These are phyloP conservation scores for Carposina sasakii DNA, from an alignment of 1,140 invertebrate genomes.

Conservation along the genomic window DNA sequence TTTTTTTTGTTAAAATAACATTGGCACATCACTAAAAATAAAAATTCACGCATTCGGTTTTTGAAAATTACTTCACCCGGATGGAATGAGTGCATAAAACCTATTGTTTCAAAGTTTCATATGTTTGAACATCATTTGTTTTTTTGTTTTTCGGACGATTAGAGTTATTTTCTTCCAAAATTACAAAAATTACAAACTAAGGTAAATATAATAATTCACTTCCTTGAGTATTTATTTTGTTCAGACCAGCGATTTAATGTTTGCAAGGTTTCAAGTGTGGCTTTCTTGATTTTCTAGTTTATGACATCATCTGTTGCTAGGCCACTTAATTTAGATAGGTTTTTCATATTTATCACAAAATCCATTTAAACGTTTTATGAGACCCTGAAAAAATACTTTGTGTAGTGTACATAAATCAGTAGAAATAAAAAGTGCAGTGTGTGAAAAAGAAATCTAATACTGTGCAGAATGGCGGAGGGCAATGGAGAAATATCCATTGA, in stretches of 20 bases:
- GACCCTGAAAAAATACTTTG: too few species aligned
- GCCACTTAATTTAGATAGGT: too few species aligned
- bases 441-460: constrained; percentile 59
- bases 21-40: constrained; percentile 63
- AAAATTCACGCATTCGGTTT: constrained; percentile 65
- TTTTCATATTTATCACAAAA: too few species aligned
- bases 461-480: constrained; percentile 88
- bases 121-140: constrained; percentile 72
- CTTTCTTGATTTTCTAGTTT: constrained; percentile 47
- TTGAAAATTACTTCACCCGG: constrained; percentile 66
- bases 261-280: constrained; percentile 43
- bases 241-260: constrained; percentile 25
- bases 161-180: constrained; percentile 70
- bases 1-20: too few species aligned
- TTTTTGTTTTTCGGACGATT: constrained; percentile 73
- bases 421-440: constrained; percentile 45
- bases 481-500: constrained; percentile 91
- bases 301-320: constrained; percentile 62
- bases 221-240: constrained; percentile 24
- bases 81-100: constrained; percentile 70
- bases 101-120: constrained; percentile 69
- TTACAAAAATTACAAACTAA: constrained; percentile 71
- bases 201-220: constrained; percentile 62
- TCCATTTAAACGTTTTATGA: too few species aligned
- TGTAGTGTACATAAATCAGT: constrained; percentile 17